These are phyloP conservation scores for Muscina levida DNA, from an alignment of 2,888 invertebrate species.

Conservation along the genomic window DNA sequence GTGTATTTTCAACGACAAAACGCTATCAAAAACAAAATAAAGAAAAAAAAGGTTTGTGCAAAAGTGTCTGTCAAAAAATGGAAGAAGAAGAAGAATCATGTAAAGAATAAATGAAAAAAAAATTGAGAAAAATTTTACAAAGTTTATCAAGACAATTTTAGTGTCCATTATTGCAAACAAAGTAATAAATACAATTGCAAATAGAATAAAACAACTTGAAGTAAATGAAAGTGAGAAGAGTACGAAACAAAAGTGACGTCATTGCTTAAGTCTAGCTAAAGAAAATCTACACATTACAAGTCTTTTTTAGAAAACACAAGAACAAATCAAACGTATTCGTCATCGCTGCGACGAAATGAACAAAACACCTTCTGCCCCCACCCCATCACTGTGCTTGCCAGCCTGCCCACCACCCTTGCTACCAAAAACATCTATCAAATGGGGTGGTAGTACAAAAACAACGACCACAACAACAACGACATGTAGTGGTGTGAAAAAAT, in stretches of 20 bases:
- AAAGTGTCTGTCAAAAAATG: constrained; percentile 47
- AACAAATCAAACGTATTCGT: constrained; percentile 50
- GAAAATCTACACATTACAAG: background rate
- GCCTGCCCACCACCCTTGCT: no score
- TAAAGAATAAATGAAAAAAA: constrained; percentile 7
- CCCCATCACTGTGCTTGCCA: no score
- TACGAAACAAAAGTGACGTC: constrained; percentile 58
- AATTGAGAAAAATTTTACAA: constrained; percentile 10
- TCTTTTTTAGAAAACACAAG: constrained; percentile 14
- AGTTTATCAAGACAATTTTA: constrained; percentile 4
- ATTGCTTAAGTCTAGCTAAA: constrained; percentile 43
- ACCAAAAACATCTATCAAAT: no score
- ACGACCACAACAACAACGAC: constrained; percentile 22
- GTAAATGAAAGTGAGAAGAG: constrained; percentile 3
- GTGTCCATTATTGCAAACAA: background rate
- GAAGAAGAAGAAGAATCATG: constrained; percentile 40
- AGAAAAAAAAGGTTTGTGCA: constrained; percentile 57
- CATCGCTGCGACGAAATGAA: constrained; percentile 41
- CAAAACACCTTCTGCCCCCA: constrained; percentile 38
- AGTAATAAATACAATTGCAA: background rate
- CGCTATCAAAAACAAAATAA: background rate
- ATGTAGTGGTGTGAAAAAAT: background rate
- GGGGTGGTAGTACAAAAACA: constrained; percentile 49
- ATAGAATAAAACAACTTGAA: background rate
- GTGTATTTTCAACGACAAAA: no score